Conservation (phyloP, 2,797 vertebrate genomes). For the Trachurus trachurus region DNA sequence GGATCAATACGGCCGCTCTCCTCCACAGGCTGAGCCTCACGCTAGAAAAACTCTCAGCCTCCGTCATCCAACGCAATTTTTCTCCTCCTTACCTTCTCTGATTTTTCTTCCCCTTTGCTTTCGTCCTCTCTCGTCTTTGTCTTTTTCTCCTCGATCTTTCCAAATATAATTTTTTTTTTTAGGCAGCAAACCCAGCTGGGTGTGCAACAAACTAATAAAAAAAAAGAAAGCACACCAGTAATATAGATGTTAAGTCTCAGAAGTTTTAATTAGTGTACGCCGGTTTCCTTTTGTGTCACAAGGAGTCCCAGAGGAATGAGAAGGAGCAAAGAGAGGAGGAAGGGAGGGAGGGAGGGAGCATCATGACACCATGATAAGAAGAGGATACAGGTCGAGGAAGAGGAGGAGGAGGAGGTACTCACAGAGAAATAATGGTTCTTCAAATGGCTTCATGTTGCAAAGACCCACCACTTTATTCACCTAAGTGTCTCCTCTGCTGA, state of each 20-base stretch:
- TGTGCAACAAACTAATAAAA: background rate
- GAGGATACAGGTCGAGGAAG: constrained; percentile 3
- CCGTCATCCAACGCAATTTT: background rate
- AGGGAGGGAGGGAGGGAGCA: background rate
- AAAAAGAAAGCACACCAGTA: background rate
- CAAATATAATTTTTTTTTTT: constrained; percentile 16
- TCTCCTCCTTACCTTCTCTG: constrained; percentile 28
- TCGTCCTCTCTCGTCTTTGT: background rate
- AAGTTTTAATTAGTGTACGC: constrained; percentile 72
- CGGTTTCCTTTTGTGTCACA: constrained; percentile 45
- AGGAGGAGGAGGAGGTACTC: constrained; percentile 8
- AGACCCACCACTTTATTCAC: background rate
- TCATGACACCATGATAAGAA: constrained; percentile 11
- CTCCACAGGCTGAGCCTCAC: constrained; percentile 64
- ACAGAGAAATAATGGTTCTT: background rate
- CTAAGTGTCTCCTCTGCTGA: too few species aligned
- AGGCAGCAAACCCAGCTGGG: constrained; percentile 23
- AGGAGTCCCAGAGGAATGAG: constrained; percentile 39
- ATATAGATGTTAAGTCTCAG: constrained; percentile 66
- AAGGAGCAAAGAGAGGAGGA: constrained; percentile 22
- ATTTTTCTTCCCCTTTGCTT: constrained; percentile 5
- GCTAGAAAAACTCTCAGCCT: constrained; percentile 28
- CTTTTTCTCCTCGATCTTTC: constrained; percentile 27
- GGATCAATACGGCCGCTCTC: constrained; percentile 67
- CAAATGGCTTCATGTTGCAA: background rate